These are phyloP conservation scores for Hermatobates lingyangjiaoensis DNA, from an alignment of 1,140 invertebrate genomes.

Conservation along the genomic window DNA sequence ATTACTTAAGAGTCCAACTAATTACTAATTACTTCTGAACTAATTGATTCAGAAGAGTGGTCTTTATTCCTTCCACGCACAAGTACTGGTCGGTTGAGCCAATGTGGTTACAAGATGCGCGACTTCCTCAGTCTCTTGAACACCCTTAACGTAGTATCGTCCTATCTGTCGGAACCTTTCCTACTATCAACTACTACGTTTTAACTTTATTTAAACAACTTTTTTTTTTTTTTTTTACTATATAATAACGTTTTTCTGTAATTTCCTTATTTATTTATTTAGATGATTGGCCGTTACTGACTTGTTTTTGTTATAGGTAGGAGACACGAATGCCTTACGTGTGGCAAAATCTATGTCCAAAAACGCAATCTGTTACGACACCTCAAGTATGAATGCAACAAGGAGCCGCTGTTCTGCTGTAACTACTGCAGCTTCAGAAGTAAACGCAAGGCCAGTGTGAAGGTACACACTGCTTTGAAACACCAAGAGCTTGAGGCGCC, in stretches of 20 bases:
- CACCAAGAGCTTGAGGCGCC: too few relatives aligned
- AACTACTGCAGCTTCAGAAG: constrained; percentile 30
- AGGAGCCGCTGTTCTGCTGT: constrained; percentile 32
- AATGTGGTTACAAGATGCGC: too few relatives aligned
- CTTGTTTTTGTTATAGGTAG: neutral
- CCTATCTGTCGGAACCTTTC: too few relatives aligned
- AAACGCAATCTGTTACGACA: constrained; percentile 22
- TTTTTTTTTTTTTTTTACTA: neutral
- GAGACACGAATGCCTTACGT: neutral
- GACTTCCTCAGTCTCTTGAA: too few relatives aligned
- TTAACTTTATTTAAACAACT: constrained; percentile 1
- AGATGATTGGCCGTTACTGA: neutral
- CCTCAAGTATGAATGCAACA: constrained; percentile 32
- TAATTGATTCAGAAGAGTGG: too few relatives aligned
- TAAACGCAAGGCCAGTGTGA: constrained; percentile 25
- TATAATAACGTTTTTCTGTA: neutral
- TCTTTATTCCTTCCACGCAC: too few relatives aligned
- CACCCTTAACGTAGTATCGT: too few relatives aligned
- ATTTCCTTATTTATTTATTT: neutral
- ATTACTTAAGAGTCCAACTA: too few relatives aligned
- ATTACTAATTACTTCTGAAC: too few relatives aligned
- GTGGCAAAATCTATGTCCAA: constrained; percentile 3
- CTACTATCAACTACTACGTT: too few relatives aligned
- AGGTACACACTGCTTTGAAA: too few relatives aligned
- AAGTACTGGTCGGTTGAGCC: too few relatives aligned